Evolutionary conservation across 2,888 invertebrate species (phyloP).

Genomic region (Metopia argyrocephala): DNA sequence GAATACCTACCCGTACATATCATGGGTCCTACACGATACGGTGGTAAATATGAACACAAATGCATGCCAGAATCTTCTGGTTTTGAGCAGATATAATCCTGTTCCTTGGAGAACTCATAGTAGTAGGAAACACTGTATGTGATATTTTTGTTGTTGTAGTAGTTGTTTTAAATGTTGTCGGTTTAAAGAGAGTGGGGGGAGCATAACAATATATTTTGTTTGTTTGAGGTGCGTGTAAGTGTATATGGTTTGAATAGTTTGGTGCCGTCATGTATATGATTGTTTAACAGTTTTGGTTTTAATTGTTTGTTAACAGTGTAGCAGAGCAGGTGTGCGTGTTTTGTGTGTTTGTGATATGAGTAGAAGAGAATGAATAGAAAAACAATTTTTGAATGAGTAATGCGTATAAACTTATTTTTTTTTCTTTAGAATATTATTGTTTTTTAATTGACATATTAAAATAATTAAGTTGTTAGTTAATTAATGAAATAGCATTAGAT

Average conservation of each 20-base stretch:
- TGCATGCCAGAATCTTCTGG: conserved; percentile 97
- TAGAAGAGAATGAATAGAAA: conserved; percentile 50
- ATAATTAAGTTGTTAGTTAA: conserved; percentile 19
- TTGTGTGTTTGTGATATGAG: not conserved
- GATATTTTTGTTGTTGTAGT: conserved; percentile 20
- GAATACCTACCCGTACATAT: conserved; percentile 85
- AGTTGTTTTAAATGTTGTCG: conserved; percentile 14
- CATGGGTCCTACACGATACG: conserved; percentile 85
- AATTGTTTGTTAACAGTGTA: conserved; percentile 1
- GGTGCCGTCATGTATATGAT: not conserved
- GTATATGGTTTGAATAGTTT: conserved; percentile 8
- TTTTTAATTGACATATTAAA: conserved; percentile 20
- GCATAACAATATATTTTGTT: not conserved
- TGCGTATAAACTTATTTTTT: conserved; percentile 33
- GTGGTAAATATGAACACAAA: conserved; percentile 89
- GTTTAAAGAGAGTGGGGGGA: not conserved
- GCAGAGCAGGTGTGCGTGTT: conserved; percentile 5
- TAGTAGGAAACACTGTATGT: conserved; percentile 85
- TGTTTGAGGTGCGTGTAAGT: conserved; percentile 5
- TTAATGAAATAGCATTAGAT: conserved; percentile 31
- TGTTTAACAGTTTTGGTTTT: conserved; percentile 20
- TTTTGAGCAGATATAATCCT: conserved; percentile 98
- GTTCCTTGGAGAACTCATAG: conserved; percentile 92
- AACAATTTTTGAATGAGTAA: conserved; percentile 48
- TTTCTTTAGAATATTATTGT: conserved; percentile 15